Conservation (phyloP, 2,113 vertebrate genomes). For the Helogale parvula region DNA sequence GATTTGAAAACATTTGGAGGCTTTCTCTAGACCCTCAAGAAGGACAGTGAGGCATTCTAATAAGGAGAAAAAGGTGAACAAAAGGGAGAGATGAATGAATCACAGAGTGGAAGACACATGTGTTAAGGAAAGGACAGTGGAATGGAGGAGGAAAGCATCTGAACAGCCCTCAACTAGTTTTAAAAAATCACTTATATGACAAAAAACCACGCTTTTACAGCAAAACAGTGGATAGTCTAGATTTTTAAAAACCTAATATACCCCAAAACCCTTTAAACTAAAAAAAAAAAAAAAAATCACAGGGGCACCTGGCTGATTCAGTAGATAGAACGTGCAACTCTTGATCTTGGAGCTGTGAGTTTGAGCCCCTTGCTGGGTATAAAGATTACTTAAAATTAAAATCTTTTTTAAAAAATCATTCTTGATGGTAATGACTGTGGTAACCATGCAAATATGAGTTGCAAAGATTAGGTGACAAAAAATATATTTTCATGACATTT, state of each 20-base stretch:
- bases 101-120: neutral
- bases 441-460: neutral
- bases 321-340: neutral
- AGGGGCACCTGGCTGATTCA: neutral
- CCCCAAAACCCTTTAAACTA: neutral
- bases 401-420: neutral
- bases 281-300: neutral
- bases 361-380: neutral
- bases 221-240: neutral
- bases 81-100: neutral
- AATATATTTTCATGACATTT: neutral
- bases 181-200: neutral
- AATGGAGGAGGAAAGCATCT: neutral
- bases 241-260: neutral
- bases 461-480: neutral
- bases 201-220: neutral
- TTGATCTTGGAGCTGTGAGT: neutral
- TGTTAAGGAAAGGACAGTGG: neutral
- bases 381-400: neutral
- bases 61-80: neutral
- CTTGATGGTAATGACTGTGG: neutral
- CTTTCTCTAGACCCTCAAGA: neutral
- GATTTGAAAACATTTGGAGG: neutral
- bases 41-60: neutral
- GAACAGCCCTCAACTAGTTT: neutral